A percentile compares a stretch with the other conserved stretches of the same genome.
Conservation (phyloP, 2,888 invertebrate genomes). For the Polylopha cassiicola region DNA sequence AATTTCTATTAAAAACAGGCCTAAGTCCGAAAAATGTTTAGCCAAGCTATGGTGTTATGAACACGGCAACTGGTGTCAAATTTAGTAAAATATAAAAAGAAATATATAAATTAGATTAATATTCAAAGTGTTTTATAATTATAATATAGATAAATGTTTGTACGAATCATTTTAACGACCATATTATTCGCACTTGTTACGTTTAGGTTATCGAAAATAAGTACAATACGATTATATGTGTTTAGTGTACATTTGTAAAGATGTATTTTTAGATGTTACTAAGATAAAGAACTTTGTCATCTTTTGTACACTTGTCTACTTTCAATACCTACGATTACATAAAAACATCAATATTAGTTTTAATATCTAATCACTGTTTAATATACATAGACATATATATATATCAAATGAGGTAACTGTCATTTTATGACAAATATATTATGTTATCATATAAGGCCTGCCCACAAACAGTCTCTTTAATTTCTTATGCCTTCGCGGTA, state of each 20-base stretch:
- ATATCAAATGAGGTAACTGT: too few relatives aligned
- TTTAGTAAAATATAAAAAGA: constrained; percentile 31
- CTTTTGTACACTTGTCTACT: constrained; percentile 19
- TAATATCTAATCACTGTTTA: background rate
- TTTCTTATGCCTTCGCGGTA: too few relatives aligned
- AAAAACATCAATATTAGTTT: background rate
- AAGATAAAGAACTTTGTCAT: constrained; percentile 9
- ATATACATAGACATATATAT: too few relatives aligned
- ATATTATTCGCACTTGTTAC: constrained; percentile 41
- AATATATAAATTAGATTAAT: constrained; percentile 15
- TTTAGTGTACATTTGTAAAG: constrained; percentile 40
- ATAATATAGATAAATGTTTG: constrained; percentile 37
- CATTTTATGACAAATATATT: too few relatives aligned
- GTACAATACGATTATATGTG: constrained; percentile 31
- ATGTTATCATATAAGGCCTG: too few relatives aligned
- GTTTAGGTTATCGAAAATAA: constrained; percentile 30
- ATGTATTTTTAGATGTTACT: constrained; percentile 21
- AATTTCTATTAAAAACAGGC: constrained; percentile 31
- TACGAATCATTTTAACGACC: constrained; percentile 37
- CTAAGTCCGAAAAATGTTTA: constrained; percentile 38
- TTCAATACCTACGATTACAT: constrained; percentile 7
- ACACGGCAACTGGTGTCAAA: constrained; percentile 44
- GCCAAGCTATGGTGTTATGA: constrained; percentile 49
- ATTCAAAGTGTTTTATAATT: constrained; percentile 17
- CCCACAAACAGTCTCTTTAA: too few relatives aligned